These are phyloP conservation scores for Elanus axillaris DNA, from an alignment of 2,113 vertebrate species.

Conservation along the genomic window DNA sequence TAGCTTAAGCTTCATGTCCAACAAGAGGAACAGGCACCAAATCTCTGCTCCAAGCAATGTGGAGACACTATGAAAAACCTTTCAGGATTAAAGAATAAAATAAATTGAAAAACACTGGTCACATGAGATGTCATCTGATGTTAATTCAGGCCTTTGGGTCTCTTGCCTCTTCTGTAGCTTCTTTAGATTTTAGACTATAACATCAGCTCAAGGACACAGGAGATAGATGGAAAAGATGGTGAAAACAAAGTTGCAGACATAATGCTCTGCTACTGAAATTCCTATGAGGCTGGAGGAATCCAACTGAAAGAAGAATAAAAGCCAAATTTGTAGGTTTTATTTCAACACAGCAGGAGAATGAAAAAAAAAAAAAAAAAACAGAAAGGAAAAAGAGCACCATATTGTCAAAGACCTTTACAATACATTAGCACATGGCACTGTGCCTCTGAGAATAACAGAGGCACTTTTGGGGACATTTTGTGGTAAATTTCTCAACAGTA, in stretches of 20 bases:
- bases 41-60: accelerated
- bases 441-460: background rate
- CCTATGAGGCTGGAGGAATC: background rate
- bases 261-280: background rate
- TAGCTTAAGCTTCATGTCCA: background rate
- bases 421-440: background rate
- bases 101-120: background rate
- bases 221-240: background rate
- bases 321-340: background rate
- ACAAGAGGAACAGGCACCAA: background rate
- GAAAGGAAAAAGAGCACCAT: background rate
- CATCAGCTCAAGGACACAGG: background rate
- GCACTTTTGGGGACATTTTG: background rate
- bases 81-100: background rate
- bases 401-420: background rate
- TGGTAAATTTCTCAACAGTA: background rate
- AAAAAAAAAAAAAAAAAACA: background rate
- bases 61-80: background rate
- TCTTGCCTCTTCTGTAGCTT: background rate
- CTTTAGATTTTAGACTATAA: background rate
- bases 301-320: background rate
- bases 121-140: background rate
- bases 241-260: background rate
- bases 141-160: background rate
- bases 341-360: background rate